Evolutionary conservation across 2,888 invertebrate species (phyloP).

Genomic region (Syrista parreyssii): DNA sequence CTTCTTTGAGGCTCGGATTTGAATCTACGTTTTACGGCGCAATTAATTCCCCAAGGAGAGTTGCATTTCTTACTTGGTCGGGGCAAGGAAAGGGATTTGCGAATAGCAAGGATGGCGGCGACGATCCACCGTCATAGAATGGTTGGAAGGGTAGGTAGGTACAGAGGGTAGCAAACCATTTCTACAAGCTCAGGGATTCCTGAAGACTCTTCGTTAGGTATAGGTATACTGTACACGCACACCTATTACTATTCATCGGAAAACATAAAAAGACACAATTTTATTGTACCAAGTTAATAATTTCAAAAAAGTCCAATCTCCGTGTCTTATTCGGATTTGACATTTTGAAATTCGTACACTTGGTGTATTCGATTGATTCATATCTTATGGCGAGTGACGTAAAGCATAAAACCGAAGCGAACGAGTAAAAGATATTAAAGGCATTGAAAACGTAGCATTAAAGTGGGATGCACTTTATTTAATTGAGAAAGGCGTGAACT

Average conservation of each 20-base stretch:
- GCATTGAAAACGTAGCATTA: too few relatives aligned
- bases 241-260: background rate
- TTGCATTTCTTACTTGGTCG: constrained; percentile 46
- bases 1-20: constrained; percentile 54
- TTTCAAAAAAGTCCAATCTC: too few relatives aligned
- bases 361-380: too few relatives aligned
- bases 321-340: too few relatives aligned
- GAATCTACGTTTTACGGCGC: constrained; percentile 60
- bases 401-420: too few relatives aligned
- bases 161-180: constrained; percentile 33
- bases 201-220: constrained; percentile 28
- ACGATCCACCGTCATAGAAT: background rate
- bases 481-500: too few relatives aligned
- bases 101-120: constrained; percentile 24
- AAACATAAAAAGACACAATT: too few relatives aligned
- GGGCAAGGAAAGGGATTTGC: constrained; percentile 52
- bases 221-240: constrained; percentile 19
- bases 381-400: too few relatives aligned
- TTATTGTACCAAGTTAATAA: too few relatives aligned
- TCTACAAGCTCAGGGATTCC: constrained; percentile 32
- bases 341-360: too few relatives aligned
- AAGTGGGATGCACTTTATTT: too few relatives aligned
- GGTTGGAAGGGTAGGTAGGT: constrained; percentile 8
- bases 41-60: constrained; percentile 60
- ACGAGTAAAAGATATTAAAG: too few relatives aligned